A percentile compares a stretch with the other conserved stretches of the same genome.
Conservation (phyloP, 1,140 invertebrate species). For the Drosophila quadrilineata region DNA sequence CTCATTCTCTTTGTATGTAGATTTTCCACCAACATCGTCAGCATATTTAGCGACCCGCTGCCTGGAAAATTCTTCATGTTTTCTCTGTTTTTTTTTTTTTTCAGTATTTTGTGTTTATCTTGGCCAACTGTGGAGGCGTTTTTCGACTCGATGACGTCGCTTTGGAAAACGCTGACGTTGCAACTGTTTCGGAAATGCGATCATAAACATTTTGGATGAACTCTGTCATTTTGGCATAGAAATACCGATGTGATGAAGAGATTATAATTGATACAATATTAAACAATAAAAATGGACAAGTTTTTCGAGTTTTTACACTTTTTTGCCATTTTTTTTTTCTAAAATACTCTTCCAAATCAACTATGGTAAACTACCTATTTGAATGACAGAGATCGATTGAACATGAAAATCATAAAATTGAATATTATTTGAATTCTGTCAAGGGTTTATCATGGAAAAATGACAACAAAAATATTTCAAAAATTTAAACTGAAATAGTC, state of each 20-base stretch:
- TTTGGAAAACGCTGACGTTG: slow-evolving; percentile 23
- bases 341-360: too few species aligned
- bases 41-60: slow-evolving; percentile 35
- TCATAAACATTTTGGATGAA: slow-evolving; percentile 21
- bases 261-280: too few species aligned
- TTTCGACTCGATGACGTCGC: slow-evolving; percentile 48
- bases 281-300: too few species aligned
- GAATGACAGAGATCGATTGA: too few species aligned
- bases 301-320: too few species aligned
- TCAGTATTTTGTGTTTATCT: slow-evolving; percentile 56
- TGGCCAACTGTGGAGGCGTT: slow-evolving; percentile 49
- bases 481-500: too few species aligned
- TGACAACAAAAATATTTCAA: too few species aligned
- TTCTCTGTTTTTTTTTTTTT: slow-evolving; percentile 12
- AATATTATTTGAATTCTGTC: too few species aligned
- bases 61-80: slow-evolving; percentile 11
- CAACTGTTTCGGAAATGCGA: slow-evolving; percentile 44
- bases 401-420: too few species aligned
- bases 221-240: slow-evolving; percentile 8
- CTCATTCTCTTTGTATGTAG: neutral
- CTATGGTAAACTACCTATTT: too few species aligned
- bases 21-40: slow-evolving; percentile 13
- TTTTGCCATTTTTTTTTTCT: too few species aligned
- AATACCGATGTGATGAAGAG: slow-evolving; percentile 3
- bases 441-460: too few species aligned